Evolutionary conservation across 2,113 vertebrate genomes (phyloP).

Genomic region (Ariopsis seemanni): DNA sequence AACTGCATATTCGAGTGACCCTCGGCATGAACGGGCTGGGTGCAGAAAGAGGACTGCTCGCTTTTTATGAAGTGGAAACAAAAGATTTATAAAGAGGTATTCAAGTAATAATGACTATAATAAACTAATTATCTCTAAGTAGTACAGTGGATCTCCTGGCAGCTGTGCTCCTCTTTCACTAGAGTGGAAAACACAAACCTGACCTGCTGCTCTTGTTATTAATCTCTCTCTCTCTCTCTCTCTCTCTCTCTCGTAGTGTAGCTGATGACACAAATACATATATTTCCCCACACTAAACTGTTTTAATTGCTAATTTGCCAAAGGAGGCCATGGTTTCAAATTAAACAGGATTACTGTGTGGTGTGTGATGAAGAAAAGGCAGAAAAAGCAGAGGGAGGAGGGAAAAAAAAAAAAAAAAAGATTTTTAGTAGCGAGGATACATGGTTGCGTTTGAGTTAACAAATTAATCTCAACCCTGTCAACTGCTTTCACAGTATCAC

Average conservation of each 20-base stretch:
- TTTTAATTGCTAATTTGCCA: constrained; percentile 99
- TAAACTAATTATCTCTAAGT: constrained; percentile 95
- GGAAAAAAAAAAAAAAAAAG: constrained; percentile 41
- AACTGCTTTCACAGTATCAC: constrained; percentile 66
- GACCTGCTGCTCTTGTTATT: constrained; percentile 90
- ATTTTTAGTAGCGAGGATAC: constrained; percentile 65
- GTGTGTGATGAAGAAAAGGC: constrained; percentile 63
- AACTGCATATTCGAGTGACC: constrained; percentile 86
- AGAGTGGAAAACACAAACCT: constrained; percentile 92
- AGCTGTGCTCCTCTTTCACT: constrained; percentile 84
- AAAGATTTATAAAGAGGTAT: constrained; percentile 62
- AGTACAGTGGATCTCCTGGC: constrained; percentile 82
- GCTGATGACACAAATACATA: constrained; percentile 99
- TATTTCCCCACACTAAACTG: constrained; percentile 88
- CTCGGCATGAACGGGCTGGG: constrained; percentile 77
- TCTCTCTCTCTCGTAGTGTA: constrained; percentile 70
- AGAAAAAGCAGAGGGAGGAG: not conserved
- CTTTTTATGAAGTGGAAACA: constrained; percentile 39
- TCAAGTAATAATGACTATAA: constrained; percentile 92
- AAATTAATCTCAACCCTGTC: constrained; percentile 80
- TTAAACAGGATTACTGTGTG: constrained; percentile 85
- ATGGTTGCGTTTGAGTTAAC: constrained; percentile 73
- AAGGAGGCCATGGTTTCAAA: constrained; percentile 91
- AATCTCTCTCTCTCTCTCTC: constrained; percentile 75
- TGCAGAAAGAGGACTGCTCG: constrained; percentile 67